phyloP scores from a whole-genome alignment of 2,113 vertebrate genomes.

The Epinephelus lanceolatus region DNA sequence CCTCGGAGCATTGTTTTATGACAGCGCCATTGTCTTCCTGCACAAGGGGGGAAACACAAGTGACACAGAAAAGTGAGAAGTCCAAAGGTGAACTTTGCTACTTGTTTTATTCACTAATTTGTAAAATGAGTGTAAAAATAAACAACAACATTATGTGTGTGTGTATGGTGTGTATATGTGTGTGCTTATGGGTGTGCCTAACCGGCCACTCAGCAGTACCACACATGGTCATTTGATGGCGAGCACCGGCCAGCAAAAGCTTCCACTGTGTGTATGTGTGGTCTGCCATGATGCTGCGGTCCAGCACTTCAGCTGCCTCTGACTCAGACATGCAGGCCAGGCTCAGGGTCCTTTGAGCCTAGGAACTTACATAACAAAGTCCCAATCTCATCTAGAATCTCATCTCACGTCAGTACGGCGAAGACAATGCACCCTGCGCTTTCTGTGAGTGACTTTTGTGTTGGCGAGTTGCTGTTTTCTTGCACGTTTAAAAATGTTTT shows the following conservation, averaged over 20 bases:
- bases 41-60: slow-evolving; percentile 44
- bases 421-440: slow-evolving; percentile 53
- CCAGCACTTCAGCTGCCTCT: slow-evolving; percentile 71
- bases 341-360: slow-evolving; percentile 50
- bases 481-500: slow-evolving; percentile 59
- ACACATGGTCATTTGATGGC: slow-evolving; percentile 74
- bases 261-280: slow-evolving; percentile 73
- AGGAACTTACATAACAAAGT: slow-evolving; percentile 75
- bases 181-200: slow-evolving; percentile 7
- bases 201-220: slow-evolving; percentile 65
- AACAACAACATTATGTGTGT: slow-evolving; percentile 10
- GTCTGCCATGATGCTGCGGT: slow-evolving; percentile 75
- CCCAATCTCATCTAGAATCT: slow-evolving; percentile 57
- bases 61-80: slow-evolving; percentile 43
- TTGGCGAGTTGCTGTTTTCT: slow-evolving; percentile 57
- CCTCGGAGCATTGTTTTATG: slow-evolving; percentile 61
- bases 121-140: neutral
- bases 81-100: neutral
- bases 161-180: neutral
- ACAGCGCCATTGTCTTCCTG: slow-evolving; percentile 47
- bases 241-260: slow-evolving; percentile 69
- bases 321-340: slow-evolving; percentile 65
- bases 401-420: slow-evolving; percentile 46
- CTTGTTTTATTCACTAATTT: neutral
- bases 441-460: slow-evolving; percentile 55